These are phyloP conservation scores for Herpailurus yagouaroundi DNA, from an alignment of 2,113 vertebrate species.

Conservation along the genomic window DNA sequence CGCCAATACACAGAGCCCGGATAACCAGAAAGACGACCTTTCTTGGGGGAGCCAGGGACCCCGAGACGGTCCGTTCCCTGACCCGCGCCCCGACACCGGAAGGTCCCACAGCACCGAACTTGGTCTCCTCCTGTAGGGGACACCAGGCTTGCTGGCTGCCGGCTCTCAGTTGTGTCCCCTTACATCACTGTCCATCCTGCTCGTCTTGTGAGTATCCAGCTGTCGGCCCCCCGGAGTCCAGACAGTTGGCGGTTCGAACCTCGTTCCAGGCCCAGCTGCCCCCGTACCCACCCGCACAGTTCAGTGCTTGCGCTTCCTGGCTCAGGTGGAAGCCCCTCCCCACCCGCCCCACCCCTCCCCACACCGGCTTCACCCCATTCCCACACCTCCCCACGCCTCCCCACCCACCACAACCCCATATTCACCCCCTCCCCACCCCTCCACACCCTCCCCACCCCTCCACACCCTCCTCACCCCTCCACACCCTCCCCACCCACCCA, in stretches of 20 bases:
- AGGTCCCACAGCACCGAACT: rapidly evolving
- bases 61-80: background rate
- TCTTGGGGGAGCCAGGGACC: no score
- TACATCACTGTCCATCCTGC: rapidly evolving
- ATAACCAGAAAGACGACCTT: background rate
- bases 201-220: background rate
- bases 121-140: rapidly evolving
- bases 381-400: no score
- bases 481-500: no score
- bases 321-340: no score
- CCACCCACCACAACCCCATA: no score
- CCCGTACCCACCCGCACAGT: rapidly evolving
- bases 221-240: rapidly evolving
- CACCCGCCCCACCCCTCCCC: no score
- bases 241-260: rapidly evolving
- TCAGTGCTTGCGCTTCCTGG: rapidly evolving
- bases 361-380: no score
- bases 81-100: background rate
- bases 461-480: no score
- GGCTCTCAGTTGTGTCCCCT: background rate
- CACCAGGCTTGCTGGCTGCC: background rate
- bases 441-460: no score
- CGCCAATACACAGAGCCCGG: background rate
- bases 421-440: no score
- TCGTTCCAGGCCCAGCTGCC: rapidly evolving